Conservation (phyloP, 2,888 invertebrate species). For the Thelaira solivaga region DNA sequence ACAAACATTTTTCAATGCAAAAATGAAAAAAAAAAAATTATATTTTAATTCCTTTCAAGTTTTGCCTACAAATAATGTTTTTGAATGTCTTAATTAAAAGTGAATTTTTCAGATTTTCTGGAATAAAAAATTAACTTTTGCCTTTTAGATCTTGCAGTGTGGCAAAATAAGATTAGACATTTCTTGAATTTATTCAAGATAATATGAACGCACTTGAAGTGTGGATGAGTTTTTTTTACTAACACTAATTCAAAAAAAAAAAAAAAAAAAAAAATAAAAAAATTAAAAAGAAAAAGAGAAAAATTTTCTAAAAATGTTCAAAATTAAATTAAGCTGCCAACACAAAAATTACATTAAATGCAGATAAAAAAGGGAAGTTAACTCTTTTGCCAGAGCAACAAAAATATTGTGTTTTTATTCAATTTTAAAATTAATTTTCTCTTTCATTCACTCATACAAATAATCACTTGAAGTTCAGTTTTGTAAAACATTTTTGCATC, state of each 20-base stretch:
- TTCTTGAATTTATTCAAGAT: conserved; percentile 28
- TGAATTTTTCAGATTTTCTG: conserved; percentile 35
- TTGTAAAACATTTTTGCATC: too few relatives aligned
- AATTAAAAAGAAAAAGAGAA: neutral
- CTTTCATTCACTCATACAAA: too few relatives aligned
- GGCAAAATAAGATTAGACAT: conserved; percentile 45
- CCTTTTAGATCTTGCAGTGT: conserved; percentile 48
- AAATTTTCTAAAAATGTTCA: too few relatives aligned
- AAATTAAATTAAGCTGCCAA: too few relatives aligned
- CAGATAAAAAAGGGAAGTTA: too few relatives aligned
- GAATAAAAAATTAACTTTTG: conserved; percentile 6
- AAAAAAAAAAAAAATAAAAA: neutral
- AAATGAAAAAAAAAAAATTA: neutral
- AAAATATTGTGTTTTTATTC: too few relatives aligned
- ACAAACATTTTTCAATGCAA: neutral
- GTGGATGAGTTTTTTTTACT: neutral
- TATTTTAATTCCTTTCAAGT: conserved; percentile 37
- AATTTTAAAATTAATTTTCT: too few relatives aligned
- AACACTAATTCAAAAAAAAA: neutral
- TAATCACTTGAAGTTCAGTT: too few relatives aligned
- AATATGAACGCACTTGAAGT: conserved; percentile 16
- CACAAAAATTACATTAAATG: too few relatives aligned
- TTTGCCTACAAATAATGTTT: conserved; percentile 30
- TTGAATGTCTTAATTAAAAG: conserved; percentile 58
- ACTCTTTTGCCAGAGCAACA: too few relatives aligned